Conservation (phyloP, 64 coral and sea anemone genomes). For the Porites lutea region DNA sequence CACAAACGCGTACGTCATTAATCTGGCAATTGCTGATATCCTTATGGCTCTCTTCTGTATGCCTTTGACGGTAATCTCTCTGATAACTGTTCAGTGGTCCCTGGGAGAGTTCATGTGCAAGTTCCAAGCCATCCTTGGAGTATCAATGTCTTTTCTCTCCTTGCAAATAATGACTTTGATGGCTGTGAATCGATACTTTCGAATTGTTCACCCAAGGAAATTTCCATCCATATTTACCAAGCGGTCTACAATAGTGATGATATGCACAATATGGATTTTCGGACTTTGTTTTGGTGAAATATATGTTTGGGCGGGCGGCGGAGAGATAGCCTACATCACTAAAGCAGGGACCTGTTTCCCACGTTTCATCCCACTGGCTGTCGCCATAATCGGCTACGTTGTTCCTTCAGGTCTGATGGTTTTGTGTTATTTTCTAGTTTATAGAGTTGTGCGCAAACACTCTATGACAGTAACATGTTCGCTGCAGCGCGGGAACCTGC, state of each 20-base stretch:
- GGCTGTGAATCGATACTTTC: background rate
- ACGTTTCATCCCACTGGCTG: background rate
- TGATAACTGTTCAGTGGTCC: background rate
- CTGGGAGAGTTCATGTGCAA: background rate
- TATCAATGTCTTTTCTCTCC: background rate
- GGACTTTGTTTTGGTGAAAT: slow-evolving; percentile 1
- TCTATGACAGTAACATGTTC: background rate
- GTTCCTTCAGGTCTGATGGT: background rate
- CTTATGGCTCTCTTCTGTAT: background rate
- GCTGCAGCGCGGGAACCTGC: background rate
- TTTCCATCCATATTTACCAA: slow-evolving; percentile 18
- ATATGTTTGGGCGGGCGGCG: slow-evolving; percentile 13
- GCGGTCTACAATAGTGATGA: slow-evolving; percentile 3
- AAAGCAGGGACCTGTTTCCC: slow-evolving; percentile 9
- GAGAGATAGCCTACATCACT: background rate
- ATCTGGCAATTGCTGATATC: background rate
- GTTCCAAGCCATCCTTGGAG: background rate
- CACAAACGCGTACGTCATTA: background rate
- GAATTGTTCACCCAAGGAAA: background rate
- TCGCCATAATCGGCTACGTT: background rate
- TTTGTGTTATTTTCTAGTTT: slow-evolving; percentile 4
- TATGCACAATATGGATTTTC: background rate
- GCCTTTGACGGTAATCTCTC: background rate
- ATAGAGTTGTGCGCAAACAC: background rate
- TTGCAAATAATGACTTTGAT: background rate